Percentiles rank a stretch among this genome's conserved stretches.
Evolutionary conservation across 2,113 vertebrate genomes (phyloP).

Genomic region (Brachyhypopomus gauderio): DNA sequence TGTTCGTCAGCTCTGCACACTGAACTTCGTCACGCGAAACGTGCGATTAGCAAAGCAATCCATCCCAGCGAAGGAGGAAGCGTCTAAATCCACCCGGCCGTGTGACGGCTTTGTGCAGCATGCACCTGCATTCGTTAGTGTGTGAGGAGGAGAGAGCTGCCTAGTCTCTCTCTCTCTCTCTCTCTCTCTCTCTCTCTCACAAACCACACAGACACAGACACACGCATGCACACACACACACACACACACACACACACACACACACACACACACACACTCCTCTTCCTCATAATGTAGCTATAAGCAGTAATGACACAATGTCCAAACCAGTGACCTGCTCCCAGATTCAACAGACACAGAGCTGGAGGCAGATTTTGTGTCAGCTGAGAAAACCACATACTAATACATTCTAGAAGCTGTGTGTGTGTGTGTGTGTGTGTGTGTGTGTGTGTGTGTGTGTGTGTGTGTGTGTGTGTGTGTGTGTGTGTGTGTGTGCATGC

Average conservation of each 20-base stretch:
- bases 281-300: conserved; percentile 8
- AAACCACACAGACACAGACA: too few species aligned
- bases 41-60: conserved; percentile 8
- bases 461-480: too few species aligned
- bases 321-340: conserved; percentile 22
- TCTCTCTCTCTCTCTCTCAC: too few species aligned
- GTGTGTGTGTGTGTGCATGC: too few species aligned
- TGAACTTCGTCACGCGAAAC: background rate
- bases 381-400: conserved; percentile 8
- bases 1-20: background rate
- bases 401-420: background rate
- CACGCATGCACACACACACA: too few species aligned
- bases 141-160: background rate
- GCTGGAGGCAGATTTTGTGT: conserved; percentile 14
- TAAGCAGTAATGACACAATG: background rate
- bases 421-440: conserved; percentile 17
- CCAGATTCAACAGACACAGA: conserved; percentile 1
- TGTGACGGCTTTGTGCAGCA: too few species aligned
- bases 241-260: conserved; percentile 37
- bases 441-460: too few species aligned
- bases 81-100: too few species aligned
- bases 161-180: too few species aligned
- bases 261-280: conserved; percentile 32
- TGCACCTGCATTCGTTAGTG: background rate
- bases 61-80: too few species aligned